Evolutionary conservation across 2,113 vertebrate genomes (phyloP).

Genomic region (Ivindomyrus marchei): DNA sequence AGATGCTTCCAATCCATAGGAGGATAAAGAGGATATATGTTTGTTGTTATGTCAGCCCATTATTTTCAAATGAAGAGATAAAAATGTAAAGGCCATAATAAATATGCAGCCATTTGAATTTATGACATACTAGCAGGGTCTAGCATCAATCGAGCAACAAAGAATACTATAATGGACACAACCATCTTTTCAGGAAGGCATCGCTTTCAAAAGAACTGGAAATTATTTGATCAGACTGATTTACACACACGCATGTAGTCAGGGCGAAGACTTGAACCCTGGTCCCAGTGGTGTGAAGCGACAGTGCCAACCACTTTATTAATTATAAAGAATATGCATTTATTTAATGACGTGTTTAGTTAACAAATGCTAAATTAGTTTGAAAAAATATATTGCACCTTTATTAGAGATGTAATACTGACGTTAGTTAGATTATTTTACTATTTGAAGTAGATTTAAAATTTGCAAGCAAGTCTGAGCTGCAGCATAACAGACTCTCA

Average conservation of each 20-base stretch:
- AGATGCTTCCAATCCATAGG: background rate
- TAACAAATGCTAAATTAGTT: background rate
- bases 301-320: background rate
- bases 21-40: background rate
- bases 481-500: background rate
- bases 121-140: background rate
- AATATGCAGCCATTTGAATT: background rate
- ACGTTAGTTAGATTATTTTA: background rate
- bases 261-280: background rate
- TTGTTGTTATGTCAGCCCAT: background rate
- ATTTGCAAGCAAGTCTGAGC: background rate
- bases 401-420: background rate
- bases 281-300: background rate
- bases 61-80: background rate
- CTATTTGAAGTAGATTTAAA: background rate
- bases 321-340: background rate
- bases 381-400: background rate
- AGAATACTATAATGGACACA: background rate
- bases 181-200: background rate
- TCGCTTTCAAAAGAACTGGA: background rate
- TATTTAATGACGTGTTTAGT: background rate
- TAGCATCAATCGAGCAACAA: background rate
- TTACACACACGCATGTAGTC: background rate
- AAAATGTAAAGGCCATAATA: background rate
- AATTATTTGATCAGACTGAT: background rate